Base-by-base conservation (phyloP, 37 sponge, comb jelly and placozoan genomes). In the Ephydatia muelleri region DNA sequence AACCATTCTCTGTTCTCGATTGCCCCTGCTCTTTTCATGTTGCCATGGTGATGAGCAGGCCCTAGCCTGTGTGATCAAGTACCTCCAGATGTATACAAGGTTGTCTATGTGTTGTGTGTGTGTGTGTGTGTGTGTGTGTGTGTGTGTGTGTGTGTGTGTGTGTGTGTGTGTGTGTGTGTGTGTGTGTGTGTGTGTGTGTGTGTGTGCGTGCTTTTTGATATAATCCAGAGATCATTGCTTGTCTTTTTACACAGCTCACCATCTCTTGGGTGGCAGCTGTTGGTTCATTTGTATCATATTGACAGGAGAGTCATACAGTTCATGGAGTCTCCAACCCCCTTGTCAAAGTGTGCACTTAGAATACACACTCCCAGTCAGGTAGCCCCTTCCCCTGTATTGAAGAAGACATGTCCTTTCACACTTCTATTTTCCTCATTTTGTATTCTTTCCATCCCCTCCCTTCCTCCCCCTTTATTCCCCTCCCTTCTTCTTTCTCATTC, bases 211-310 rank as follows among this genome's bases (percentile, higher is more conserved):
- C n/a, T n/a, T n/a, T n/a, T n/a, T n/a, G n/a, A n/a, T n/a, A n/a
- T n/a, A n/a, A n/a, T n/a, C n/a, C n/a, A n/a, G 57, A 21, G 57
- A 21, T 14, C 57, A 57, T 57, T 57, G 16, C n/a, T n/a, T n/a
- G 57, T 57, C 57, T 57, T 38, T 33, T 38, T 28, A 4, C 16
- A 3, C 64, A 88, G 88, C 65, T 77, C 27, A 73, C 81, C 88
- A 12, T 73, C 81, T 76, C 85, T 91, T 25, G 67, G 84, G 68
- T 83, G 78, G 92, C 81, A 86, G 80, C 84, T 87, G 85, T 74
- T 84, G 23, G 77, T 87, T 25, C 76, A 78, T 37, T 40, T 76
- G 29, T 79, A 90, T 36, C 77, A 78, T 66, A 72, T 70, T 31
- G 65, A 85, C 38, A 82, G 82, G 77, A 81, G 70, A 57, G 82